Conservation (phyloP, 1,140 invertebrate genomes). For the fruit fly (Drosophila melanogaster) region Release_6_plus_ISO1_MT NT_037436.4:11910501-11911000, state of each 20-base stretch:
- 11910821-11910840: too few relatives aligned
- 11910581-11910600: slow-evolving; percentile 54
- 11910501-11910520: too few relatives aligned
- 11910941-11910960: too few relatives aligned
- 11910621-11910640: slow-evolving; percentile 37
- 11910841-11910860: too few relatives aligned
- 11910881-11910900: too few relatives aligned
- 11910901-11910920: too few relatives aligned
- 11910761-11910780: slow-evolving; percentile 39
- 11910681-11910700: slow-evolving; percentile 39
- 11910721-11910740: slow-evolving; percentile 26
- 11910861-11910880: too few relatives aligned
- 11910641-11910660: neutral
- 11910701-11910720: slow-evolving; percentile 54
- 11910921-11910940: too few relatives aligned
- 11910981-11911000: neutral
- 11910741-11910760: slow-evolving; percentile 53
- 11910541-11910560: slow-evolving; percentile 66
- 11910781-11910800: slow-evolving; percentile 20
- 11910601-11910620: slow-evolving; percentile 64
- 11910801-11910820: neutral
- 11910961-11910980: neutral
- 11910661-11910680: slow-evolving; percentile 5
- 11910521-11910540: slow-evolving; percentile 34
- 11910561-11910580: slow-evolving; percentile 79